Conservation (phyloP, 2,888 invertebrate species). For the Eledona agricola region DNA sequence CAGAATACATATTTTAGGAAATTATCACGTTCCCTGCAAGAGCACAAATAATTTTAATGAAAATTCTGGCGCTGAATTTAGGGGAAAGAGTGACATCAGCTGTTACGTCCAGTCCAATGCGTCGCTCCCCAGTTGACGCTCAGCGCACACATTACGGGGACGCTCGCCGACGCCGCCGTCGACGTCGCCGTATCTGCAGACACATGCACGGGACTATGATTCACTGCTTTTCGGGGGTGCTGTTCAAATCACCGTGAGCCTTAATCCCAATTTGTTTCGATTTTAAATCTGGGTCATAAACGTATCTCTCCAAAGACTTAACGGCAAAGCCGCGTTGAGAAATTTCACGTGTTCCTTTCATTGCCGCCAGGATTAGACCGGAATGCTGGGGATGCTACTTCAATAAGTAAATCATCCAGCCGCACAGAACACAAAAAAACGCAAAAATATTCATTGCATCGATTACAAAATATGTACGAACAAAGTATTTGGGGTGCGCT, state of each 20-base stretch:
- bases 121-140: constrained; percentile 61
- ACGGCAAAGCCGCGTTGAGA: constrained; percentile 33
- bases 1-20: constrained; percentile 63
- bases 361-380: no score
- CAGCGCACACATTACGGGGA: constrained; percentile 57
- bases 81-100: constrained; percentile 64
- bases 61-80: constrained; percentile 59
- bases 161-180: no score
- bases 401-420: no score
- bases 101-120: constrained; percentile 64
- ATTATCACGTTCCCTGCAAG: constrained; percentile 58
- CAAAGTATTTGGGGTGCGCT: no score
- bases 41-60: constrained; percentile 63
- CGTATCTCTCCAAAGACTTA: constrained; percentile 40
- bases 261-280: constrained; percentile 63
- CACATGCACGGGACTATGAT: constrained; percentile 47
- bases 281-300: constrained; percentile 61
- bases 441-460: no score
- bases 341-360: constrained; percentile 34
- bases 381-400: no score
- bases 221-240: constrained; percentile 54
- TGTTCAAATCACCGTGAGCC: constrained; percentile 61
- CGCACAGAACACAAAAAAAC: no score
- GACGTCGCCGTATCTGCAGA: constrained; percentile 34
- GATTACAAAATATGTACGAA: no score